These are phyloP conservation scores for Ferdinandea cuprea DNA, from an alignment of 2,888 invertebrate genomes.

Conservation along the genomic window DNA sequence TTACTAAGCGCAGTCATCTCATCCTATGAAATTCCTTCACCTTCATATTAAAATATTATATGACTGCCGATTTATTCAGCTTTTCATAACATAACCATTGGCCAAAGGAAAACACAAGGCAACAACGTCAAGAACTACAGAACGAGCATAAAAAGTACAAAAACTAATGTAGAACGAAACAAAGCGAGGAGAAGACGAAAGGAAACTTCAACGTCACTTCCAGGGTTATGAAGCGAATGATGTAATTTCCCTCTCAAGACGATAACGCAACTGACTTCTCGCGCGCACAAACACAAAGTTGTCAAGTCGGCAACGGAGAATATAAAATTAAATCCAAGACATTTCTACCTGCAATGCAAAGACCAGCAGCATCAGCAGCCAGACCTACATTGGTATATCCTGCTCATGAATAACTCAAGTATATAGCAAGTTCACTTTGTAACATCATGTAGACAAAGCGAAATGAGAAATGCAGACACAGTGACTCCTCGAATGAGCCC, in stretches of 20 bases:
- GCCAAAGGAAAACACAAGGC: background rate
- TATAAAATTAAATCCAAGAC: constrained; percentile 18
- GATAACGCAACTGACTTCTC: constrained; percentile 24
- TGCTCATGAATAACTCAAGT: constrained; percentile 60
- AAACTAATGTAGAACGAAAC: background rate
- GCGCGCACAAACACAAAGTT: constrained; percentile 13
- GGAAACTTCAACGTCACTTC: constrained; percentile 10
- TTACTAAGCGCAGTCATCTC: no score
- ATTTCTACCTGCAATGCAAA: constrained; percentile 8
- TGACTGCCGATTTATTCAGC: background rate
- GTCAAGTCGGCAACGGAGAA: constrained; percentile 5
- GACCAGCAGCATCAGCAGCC: background rate
- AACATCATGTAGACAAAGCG: constrained; percentile 27
- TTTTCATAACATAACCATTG: background rate
- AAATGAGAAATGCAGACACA: constrained; percentile 11
- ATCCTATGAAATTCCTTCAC: background rate
- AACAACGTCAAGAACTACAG: background rate
- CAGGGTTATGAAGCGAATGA: constrained; percentile 42
- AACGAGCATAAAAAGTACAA: background rate
- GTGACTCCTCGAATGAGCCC: constrained; percentile 34
- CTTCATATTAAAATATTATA: background rate
- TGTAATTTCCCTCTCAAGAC: constrained; percentile 41
- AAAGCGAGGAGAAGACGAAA: no score
- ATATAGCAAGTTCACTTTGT: constrained; percentile 53
- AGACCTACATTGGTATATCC: constrained; percentile 19